Conservation (phyloP, 2,113 vertebrate species). For the Oriolus oriolus region DNA sequence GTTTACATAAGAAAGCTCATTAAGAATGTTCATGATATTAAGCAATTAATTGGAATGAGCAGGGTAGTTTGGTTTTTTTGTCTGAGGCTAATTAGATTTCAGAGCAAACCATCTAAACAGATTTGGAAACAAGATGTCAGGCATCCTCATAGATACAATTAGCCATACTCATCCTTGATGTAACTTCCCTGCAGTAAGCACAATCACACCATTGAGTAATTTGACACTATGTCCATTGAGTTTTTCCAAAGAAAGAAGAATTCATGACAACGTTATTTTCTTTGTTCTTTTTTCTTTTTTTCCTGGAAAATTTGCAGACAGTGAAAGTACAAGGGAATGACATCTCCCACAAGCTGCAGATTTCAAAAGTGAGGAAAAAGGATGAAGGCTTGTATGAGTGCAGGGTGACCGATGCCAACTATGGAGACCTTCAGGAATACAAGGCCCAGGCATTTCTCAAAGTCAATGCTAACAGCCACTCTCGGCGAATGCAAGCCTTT, state of each 20-base stretch:
- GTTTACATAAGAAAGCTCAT: not conserved
- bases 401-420: conserved; percentile 90
- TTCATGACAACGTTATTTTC: not conserved
- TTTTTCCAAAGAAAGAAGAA: not conserved
- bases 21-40: not conserved
- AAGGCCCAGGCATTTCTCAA: conserved; percentile 91
- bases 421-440: conserved; percentile 90
- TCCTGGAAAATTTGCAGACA: conserved; percentile 79
- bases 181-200: conserved; percentile 35
- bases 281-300: not conserved
- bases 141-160: not conserved
- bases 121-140: not conserved
- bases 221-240: not conserved
- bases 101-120: not conserved
- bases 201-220: not conserved
- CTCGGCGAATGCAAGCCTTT: conserved; percentile 82
- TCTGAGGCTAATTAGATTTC: not conserved
- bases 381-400: conserved; percentile 94
- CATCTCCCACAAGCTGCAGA: conserved; percentile 96
- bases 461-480: conserved; percentile 82
- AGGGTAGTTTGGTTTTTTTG: not conserved
- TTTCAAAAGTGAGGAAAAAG: conserved; percentile 89
- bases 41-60: not conserved
- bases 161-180: not conserved
- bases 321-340: conserved; percentile 98